Conservation (phyloP, 2,797 vertebrate genomes). For the Tragopan temminckii region DNA sequence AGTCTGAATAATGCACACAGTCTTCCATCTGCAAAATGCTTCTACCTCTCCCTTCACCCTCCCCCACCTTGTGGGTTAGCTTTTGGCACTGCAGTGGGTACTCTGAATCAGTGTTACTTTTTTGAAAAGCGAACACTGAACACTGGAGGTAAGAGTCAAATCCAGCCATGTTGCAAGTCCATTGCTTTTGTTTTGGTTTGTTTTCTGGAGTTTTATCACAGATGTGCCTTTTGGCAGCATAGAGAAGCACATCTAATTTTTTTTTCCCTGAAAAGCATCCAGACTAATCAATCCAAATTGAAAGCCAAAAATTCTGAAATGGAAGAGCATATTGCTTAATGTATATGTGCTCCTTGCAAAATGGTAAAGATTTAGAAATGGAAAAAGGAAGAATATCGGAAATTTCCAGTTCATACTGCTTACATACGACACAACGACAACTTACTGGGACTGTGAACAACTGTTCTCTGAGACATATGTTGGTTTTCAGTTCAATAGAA, state of each 20-base stretch:
- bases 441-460: background rate
- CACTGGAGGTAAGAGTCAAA: slow-evolving; percentile 18
- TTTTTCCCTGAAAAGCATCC: background rate
- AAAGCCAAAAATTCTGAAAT: background rate
- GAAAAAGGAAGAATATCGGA: background rate
- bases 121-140: slow-evolving; percentile 46
- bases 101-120: slow-evolving; percentile 62
- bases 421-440: background rate
- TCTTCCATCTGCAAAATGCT: slow-evolving; percentile 47
- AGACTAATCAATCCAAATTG: background rate
- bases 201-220: background rate
- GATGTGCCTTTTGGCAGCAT: background rate
- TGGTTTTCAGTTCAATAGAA: background rate
- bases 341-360: background rate
- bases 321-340: background rate
- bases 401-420: background rate
- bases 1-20: slow-evolving; percentile 73
- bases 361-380: background rate
- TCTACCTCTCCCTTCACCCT: slow-evolving; percentile 52
- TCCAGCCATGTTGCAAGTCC: background rate
- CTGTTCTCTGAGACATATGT: background rate
- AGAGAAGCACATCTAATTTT: background rate
- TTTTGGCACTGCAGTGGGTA: slow-evolving; percentile 64
- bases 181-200: slow-evolving; percentile 17
- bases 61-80: slow-evolving; percentile 53